Evolutionary conservation across 2,888 invertebrate genomes (phyloP).

Genomic region (Parochlus steinenii): DNA sequence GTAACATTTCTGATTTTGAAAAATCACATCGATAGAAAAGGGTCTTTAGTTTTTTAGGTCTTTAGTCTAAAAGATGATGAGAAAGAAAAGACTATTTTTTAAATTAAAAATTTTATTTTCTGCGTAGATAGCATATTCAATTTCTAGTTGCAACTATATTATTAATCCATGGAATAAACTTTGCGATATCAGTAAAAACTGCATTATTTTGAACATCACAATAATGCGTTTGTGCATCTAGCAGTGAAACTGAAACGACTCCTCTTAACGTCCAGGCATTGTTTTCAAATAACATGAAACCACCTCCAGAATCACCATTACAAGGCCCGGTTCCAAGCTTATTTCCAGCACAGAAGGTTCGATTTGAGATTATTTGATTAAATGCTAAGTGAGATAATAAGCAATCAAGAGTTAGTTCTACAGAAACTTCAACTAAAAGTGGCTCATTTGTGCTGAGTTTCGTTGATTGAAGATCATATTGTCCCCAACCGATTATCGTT

Average conservation of each 20-base stretch:
- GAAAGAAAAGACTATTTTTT: too few relatives aligned
- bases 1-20: too few relatives aligned
- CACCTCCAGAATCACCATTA: slow-evolving; percentile 36
- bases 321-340: slow-evolving; percentile 22
- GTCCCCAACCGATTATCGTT: not conserved
- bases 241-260: slow-evolving; percentile 32
- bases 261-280: slow-evolving; percentile 34
- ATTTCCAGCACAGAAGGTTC: slow-evolving; percentile 27
- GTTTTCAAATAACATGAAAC: slow-evolving; percentile 31
- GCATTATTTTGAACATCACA: slow-evolving; percentile 4
- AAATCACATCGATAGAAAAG: too few relatives aligned
- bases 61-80: too few relatives aligned
- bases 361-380: slow-evolving; percentile 14
- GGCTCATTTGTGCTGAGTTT: not conserved
- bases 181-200: not conserved
- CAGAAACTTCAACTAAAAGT: not conserved
- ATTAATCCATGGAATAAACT: not conserved
- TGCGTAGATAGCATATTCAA: too few relatives aligned
- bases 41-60: too few relatives aligned
- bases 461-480: too few relatives aligned
- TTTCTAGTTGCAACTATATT: too few relatives aligned
- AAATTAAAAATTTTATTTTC: too few relatives aligned
- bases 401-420: not conserved
- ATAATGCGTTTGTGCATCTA: slow-evolving; percentile 11
- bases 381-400: not conserved